These are phyloP conservation scores for Capitulum mitella DNA, from an alignment of 2,888 invertebrate species.

Conservation along the genomic window DNA sequence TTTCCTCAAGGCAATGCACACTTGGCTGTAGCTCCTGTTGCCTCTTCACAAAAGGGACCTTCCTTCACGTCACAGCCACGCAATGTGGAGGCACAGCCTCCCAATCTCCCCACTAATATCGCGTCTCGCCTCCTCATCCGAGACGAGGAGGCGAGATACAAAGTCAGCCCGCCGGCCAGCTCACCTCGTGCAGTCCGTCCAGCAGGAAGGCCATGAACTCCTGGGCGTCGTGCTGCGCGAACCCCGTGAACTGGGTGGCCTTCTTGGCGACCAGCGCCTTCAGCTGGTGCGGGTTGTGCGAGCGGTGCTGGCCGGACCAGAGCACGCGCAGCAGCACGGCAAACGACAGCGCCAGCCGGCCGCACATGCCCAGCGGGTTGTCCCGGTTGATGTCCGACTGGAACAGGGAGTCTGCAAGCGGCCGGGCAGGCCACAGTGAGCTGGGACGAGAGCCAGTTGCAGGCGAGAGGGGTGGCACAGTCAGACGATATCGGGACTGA, in stretches of 20 bases:
- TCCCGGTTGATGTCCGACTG: constrained; percentile 46
- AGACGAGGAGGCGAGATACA: no score
- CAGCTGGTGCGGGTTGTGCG: constrained; percentile 47
- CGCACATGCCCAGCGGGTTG: constrained; percentile 48
- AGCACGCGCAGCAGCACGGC: constrained; percentile 46
- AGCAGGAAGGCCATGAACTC: constrained; percentile 50
- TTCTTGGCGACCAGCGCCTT: constrained; percentile 48
- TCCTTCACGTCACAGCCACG: no score
- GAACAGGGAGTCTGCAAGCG: constrained; percentile 41
- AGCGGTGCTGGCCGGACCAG: constrained; percentile 46
- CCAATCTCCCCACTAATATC: no score
- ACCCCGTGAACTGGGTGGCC: constrained; percentile 49
- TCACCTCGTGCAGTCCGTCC: constrained; percentile 44
- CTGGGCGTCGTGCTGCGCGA: constrained; percentile 52
- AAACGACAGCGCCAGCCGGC: constrained; percentile 47
- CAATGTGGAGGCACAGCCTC: no score
- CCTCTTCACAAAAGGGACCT: no score
- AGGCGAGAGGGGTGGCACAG: constrained; percentile 26
- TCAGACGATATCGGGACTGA: no score
- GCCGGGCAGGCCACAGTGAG: no score
- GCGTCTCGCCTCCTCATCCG: no score
- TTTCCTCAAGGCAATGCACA: no score
- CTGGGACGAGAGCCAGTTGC: no score
- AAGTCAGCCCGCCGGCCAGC: constrained; percentile 10
- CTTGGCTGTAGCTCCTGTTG: no score